These are phyloP conservation scores for Pomatorhinus ruficollis DNA, from an alignment of 2,113 vertebrate genomes.

Conservation along the genomic window DNA sequence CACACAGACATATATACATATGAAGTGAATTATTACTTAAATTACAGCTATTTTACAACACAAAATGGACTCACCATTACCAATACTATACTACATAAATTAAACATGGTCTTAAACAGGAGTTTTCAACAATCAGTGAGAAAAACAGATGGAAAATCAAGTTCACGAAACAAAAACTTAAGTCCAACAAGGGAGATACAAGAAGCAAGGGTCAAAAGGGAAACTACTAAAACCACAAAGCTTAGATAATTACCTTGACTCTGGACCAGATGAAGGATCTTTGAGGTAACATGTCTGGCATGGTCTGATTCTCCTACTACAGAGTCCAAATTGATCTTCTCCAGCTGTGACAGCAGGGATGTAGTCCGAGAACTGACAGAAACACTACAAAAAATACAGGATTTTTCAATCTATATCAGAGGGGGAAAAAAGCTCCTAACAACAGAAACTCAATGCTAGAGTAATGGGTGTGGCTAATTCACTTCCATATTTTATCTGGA, in stretches of 20 bases:
- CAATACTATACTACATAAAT: background rate
- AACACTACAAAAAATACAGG: conserved; percentile 68
- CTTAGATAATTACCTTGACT: conserved; percentile 85
- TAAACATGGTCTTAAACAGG: background rate
- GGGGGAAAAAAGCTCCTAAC: background rate
- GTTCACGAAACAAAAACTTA: background rate
- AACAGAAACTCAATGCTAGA: background rate
- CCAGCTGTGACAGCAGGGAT: conserved; percentile 88
- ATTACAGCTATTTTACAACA: background rate
- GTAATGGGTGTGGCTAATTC: background rate
- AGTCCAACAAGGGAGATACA: background rate
- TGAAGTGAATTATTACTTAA: background rate
- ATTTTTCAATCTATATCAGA: background rate
- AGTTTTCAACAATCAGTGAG: background rate
- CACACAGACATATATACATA: background rate
- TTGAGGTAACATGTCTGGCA: conserved; percentile 88
- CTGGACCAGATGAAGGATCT: conserved; percentile 94
- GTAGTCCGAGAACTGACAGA: conserved; percentile 85
- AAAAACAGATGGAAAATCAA: background rate
- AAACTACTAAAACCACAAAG: background rate
- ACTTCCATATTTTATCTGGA: background rate
- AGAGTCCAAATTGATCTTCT: conserved; percentile 85
- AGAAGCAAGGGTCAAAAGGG: background rate
- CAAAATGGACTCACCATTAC: background rate
- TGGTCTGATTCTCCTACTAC: conserved; percentile 77